Base-by-base conservation (phyloP, 2,888 invertebrate genomes). In the Villa cingulata region DNA sequence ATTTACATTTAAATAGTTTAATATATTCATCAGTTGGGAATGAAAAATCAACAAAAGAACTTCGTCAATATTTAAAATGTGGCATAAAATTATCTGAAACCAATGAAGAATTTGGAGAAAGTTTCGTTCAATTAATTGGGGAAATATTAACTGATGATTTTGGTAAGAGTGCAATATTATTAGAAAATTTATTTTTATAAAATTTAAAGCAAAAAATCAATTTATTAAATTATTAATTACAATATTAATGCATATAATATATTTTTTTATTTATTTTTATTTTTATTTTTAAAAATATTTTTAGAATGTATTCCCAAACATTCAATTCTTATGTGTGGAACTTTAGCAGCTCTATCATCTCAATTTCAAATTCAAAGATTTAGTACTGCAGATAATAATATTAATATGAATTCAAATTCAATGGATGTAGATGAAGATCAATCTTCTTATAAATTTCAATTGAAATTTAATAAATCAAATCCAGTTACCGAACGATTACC, bases 271-370 rank as follows among this genome's bases (percentile, higher is more conserved):
- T 40, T 29, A 16, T 6, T 16, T n/a, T 16, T 16, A n/a, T n/a
- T n/a, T n/a, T n/a, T n/a, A n/a, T n/a, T n/a, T n/a, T n/a, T n/a
- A n/a, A n/a, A n/a, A n/a, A n/a, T n/a, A n/a, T n/a, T 45, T 46
- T 16, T 29, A 57, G 57, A 56, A 12, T 68, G 65, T 56, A 62
- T 66, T 1, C 54, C 59, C 0, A 58, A 58, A 7, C 65, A 68
- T 49, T 59, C 64, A 1, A 61, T 74, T 19, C 69, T 77, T 10
- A 69, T 86, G 36, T 85, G 84, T 60, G 83, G 86, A 68, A 80
- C 84, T 1, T 65, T 87, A 16, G 84, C 83, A 3, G 83, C 85
- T 1, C 77, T 87, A 43, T 84, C 83, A 16, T 79, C 82, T 51
- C 70, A 68, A 49, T 69, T 68, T 45, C 68, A 68, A 52, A 46